Evolutionary conservation across 2,797 vertebrate species (phyloP).

Genomic region (Manis pentadactyla): DNA sequence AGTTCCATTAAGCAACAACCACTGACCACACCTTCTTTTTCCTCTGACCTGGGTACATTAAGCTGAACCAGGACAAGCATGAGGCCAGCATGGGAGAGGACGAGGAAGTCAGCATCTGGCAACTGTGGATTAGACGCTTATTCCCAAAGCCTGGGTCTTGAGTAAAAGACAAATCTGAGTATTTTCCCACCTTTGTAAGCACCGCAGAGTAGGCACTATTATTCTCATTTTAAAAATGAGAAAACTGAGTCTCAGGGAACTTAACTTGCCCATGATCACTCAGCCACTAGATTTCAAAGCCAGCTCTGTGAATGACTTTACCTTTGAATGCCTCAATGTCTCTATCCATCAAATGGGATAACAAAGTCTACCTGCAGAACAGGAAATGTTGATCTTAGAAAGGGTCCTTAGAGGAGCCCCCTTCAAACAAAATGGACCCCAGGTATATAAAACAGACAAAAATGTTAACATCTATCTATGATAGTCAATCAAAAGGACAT

Average conservation of each 20-base stretch:
- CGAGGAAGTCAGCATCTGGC: neutral
- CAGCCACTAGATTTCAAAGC: neutral
- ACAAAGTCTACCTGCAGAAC: neutral
- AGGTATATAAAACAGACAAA: neutral
- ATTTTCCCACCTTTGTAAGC: neutral
- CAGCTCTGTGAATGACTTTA: neutral
- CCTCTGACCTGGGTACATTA: neutral
- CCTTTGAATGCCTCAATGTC: neutral
- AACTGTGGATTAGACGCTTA: neutral
- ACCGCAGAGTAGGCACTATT: too few species aligned
- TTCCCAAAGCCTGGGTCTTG: neutral
- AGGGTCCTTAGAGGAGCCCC: neutral
- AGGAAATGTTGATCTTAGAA: neutral
- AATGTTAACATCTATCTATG: neutral
- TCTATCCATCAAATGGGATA: neutral
- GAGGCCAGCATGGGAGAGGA: neutral
- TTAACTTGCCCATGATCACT: neutral
- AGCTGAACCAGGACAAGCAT: neutral
- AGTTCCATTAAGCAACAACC: too few species aligned
- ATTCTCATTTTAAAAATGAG: neutral
- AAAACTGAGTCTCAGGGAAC: neutral
- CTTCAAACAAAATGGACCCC: neutral
- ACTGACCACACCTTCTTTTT: neutral
- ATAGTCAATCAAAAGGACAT: neutral
- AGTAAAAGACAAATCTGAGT: neutral